Evolutionary conservation across 2,797 vertebrate genomes (phyloP).

Genomic region (Acipenser ruthenus): DNA sequence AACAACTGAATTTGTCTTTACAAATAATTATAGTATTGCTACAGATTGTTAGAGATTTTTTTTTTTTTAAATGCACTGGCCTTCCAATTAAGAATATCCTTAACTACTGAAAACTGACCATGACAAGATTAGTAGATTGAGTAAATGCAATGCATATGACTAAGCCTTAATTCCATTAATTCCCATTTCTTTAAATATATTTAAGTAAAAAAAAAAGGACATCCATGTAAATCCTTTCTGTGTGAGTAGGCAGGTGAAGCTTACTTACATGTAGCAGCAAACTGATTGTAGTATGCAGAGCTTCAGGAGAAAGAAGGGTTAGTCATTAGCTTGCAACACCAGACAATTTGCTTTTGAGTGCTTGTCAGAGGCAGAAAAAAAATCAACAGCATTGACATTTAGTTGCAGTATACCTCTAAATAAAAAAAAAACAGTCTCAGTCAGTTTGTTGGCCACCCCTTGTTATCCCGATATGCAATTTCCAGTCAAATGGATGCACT

Average conservation of each 20-base stretch:
- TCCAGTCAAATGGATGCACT: not conserved
- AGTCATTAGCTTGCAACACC: conserved; percentile 12
- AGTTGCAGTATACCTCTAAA: conserved; percentile 3
- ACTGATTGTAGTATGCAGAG: not conserved
- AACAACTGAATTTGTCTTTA: too few species aligned
- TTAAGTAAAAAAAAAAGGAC: not conserved
- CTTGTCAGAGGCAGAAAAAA: conserved; percentile 9
- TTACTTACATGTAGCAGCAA: not conserved
- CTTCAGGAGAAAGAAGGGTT: conserved; percentile 3
- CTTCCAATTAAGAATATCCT: too few species aligned
- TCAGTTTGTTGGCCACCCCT: not conserved
- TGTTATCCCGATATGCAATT: too few species aligned
- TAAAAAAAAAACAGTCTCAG: conserved; percentile 2
- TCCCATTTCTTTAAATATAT: not conserved
- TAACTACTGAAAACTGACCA: too few species aligned
- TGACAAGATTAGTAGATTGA: too few species aligned
- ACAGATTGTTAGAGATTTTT: too few species aligned
- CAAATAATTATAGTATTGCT: too few species aligned
- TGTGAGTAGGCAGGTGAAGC: not conserved
- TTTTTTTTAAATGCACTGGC: too few species aligned
- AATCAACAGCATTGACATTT: conserved; percentile 5
- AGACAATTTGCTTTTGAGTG: conserved; percentile 6
- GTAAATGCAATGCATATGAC: too few species aligned
- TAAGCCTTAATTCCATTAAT: too few species aligned
- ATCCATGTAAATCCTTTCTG: not conserved